These are phyloP conservation scores for Melieria picta DNA, from an alignment of 2,888 invertebrate species.

Conservation along the genomic window DNA sequence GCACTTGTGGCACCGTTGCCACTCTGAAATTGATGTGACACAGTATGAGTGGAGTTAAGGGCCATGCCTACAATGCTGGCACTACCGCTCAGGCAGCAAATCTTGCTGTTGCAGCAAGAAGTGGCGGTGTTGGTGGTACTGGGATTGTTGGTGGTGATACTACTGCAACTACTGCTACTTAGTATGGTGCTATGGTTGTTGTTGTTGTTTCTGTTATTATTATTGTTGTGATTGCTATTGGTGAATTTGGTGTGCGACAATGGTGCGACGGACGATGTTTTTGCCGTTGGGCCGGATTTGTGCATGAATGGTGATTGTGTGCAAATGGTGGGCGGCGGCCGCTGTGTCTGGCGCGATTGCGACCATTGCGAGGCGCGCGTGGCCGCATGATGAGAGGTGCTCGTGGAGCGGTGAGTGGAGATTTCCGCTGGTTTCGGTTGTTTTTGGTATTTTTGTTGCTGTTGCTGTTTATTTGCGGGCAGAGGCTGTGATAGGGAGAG, in stretches of 20 bases:
- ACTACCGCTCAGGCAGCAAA: slow-evolving; percentile 41
- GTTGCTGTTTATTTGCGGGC: slow-evolving; percentile 31
- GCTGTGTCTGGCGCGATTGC: slow-evolving; percentile 31
- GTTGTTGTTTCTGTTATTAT: slow-evolving; percentile 40
- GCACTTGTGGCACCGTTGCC: slow-evolving; percentile 24
- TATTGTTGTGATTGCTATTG: slow-evolving; percentile 36
- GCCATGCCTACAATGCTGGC: slow-evolving; percentile 33
- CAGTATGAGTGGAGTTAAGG: slow-evolving; percentile 33
- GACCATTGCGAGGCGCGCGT: slow-evolving; percentile 26
- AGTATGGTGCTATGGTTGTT: too few relatives aligned
- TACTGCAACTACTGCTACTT: too few relatives aligned
- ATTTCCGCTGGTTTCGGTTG: background rate
- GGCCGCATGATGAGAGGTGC: background rate
- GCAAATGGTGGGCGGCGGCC: slow-evolving; percentile 47
- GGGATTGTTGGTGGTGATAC: slow-evolving; percentile 31
- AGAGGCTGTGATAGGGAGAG: slow-evolving; percentile 32
- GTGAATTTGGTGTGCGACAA: slow-evolving; percentile 26
- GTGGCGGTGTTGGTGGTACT: slow-evolving; percentile 37
- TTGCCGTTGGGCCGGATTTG: slow-evolving; percentile 2
- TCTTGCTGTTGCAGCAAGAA: slow-evolving; percentile 41
- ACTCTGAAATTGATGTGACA: slow-evolving; percentile 44
- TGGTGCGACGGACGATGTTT: slow-evolving; percentile 10
- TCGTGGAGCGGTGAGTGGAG: slow-evolving; percentile 29
- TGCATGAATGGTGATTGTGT: slow-evolving; percentile 42
- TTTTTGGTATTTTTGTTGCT: slow-evolving; percentile 20